These are phyloP conservation scores for Hirtodrosophila cameraria DNA, from an alignment of 2,888 invertebrate genomes.

Conservation along the genomic window DNA sequence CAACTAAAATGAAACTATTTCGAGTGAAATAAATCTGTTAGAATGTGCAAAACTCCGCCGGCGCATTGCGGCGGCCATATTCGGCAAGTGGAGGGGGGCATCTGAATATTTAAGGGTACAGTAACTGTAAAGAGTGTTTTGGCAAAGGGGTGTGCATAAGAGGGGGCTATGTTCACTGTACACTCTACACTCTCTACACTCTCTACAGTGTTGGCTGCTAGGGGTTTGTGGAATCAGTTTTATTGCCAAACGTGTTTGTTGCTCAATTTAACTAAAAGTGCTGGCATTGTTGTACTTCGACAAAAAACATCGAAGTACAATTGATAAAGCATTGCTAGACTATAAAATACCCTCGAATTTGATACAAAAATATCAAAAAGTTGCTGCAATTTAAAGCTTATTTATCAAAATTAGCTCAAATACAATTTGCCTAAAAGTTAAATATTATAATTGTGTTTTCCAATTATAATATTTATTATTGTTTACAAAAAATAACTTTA, in stretches of 20 bases:
- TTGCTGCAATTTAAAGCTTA: no score
- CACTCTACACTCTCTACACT: no score
- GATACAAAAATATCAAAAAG: not conserved
- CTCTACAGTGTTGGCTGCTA: slow-evolving; percentile 6
- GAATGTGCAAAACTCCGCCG: slow-evolving; percentile 75
- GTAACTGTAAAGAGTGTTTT: slow-evolving; percentile 3
- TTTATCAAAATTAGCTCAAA: no score
- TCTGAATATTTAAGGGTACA: slow-evolving; percentile 4
- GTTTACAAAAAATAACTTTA: no score
- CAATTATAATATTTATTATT: no score
- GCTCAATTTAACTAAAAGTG: slow-evolving; percentile 81
- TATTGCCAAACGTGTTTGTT: slow-evolving; percentile 81
- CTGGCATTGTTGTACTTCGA: slow-evolving; percentile 57
- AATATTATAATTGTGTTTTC: no score
- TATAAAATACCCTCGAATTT: not conserved
- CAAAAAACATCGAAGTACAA: slow-evolving; percentile 30
- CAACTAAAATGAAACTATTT: slow-evolving; percentile 78
- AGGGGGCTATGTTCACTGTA: not conserved
- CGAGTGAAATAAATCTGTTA: slow-evolving; percentile 79
- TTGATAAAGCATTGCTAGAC: not conserved
- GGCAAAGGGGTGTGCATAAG: not conserved
- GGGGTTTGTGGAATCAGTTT: slow-evolving; percentile 68
- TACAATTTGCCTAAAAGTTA: no score
- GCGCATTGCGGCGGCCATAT: slow-evolving; percentile 70
- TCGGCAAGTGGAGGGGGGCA: not conserved